Conservation (phyloP, 2,113 vertebrate genomes). For the Myotis davidii region DNA sequence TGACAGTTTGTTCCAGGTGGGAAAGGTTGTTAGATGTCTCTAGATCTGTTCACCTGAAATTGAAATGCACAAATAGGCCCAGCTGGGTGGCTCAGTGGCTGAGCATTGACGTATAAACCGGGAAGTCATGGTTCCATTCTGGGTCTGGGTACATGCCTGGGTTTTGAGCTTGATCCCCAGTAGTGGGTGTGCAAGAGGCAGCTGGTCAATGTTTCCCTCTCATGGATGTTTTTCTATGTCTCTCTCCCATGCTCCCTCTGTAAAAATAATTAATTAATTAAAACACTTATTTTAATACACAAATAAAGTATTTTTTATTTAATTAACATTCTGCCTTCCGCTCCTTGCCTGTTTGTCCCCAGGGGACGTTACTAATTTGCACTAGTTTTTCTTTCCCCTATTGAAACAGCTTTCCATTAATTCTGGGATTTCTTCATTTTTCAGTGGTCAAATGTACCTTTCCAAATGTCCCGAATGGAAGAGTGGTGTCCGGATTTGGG, state of each 20-base stretch:
- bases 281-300: not conserved
- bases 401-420: conserved; percentile 27
- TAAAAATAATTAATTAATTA: too few species aligned
- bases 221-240: too few species aligned
- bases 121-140: too few species aligned
- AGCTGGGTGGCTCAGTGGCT: too few species aligned
- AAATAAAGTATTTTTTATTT: not conserved
- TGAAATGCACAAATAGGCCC: not conserved
- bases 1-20: not conserved
- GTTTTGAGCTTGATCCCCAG: too few species aligned
- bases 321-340: not conserved
- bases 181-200: too few species aligned
- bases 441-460: conserved; percentile 78
- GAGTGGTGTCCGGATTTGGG: fast-evolving
- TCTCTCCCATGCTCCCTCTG: too few species aligned
- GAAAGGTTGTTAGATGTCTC: not conserved
- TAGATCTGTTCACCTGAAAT: not conserved
- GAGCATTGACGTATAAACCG: too few species aligned
- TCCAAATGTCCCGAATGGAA: conserved; percentile 57
- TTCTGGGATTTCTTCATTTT: conserved; percentile 6
- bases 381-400: not conserved
- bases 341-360: not conserved
- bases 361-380: not conserved
- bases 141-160: too few species aligned
- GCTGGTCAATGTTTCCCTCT: too few species aligned